Base-by-base conservation (phyloP, 1,140 invertebrate genomes). In the Pseudobourletiella spinata region DNA sequence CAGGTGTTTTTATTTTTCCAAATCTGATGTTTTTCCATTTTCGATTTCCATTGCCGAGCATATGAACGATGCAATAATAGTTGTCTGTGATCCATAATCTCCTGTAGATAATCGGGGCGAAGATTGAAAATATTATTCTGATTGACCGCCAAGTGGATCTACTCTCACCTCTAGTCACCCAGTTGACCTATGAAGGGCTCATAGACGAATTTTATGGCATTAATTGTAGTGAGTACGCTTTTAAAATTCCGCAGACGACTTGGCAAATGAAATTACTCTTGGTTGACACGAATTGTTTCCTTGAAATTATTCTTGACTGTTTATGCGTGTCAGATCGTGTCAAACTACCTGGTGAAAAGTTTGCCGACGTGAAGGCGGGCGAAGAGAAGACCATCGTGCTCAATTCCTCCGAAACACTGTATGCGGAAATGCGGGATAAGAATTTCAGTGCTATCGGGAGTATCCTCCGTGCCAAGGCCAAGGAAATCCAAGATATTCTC, bases 111-210 rank as follows among this genome's bases (percentile, higher is more conserved):
- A 57, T 57, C 8, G 61, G 57, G 26, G 78, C 83, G 14, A 80
- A 83, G 68, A 94, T 97, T 26, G 91, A 97, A 74, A 88, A 89
- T 74, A 78, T 99, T 8, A 77, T 98, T 20, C 73, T 97, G 16
- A 74, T 97, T 1, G 94, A 97, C 78, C 79, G 95, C 30, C 84
- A 84, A 54, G 82, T 97, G 16, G 96, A 99, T 80, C 82, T 96
- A 52, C 80, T 98, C 4, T 91, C 91, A 30, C 90, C 94, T 2
- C 76, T 99, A 63, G 84, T 91, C 1, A 96, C 91, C 0, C 96
- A 99, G 72, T 80, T 98, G 18, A 98, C 95, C 0, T 99, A 98
- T 74, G 95, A 98, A 78, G 96, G 95, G 18, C 78, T 98, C 14
- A 92, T 99, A 69, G 96, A 96, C 79, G 89, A 92, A 78, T 82